Evolutionary conservation across 2,797 vertebrate species (phyloP), one percentile per base, ranked within the genome.

Genomic region (Macroramphosus scolopax): DNA sequence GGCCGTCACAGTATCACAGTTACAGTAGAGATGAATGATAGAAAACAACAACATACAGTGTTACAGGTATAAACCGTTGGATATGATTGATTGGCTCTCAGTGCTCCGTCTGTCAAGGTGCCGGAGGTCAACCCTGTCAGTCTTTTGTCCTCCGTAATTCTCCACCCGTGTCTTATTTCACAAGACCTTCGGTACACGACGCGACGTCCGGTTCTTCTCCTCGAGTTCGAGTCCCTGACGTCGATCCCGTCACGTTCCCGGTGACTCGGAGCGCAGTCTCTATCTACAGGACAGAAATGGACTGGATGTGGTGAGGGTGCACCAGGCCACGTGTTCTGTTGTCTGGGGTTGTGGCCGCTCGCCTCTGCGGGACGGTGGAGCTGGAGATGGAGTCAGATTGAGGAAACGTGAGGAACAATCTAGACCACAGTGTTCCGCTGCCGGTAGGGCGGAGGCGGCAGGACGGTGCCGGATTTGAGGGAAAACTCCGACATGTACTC

Each of bases 361-460:
- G 40, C 29, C 20, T 37, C 34, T 22, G 62, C 9, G 51, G 54
- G 74, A 73, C 66, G 43, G 66, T 66, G 52, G 53, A 75, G 68
- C 68, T 52, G 49, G 60, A 72, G 69, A 75, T 37, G 41, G 58
- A 65, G 50, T 57, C 48, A 64, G 29, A 45, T 24, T 48, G 39
- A 71, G 68, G 59, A 62, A 54, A 32, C 36, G 37, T 48, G 53
- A 41, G 63, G 70, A 68, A 57, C 41, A 12, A 67, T 44, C 89
- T 92, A 99, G 84, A 99, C 97, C 88, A 99, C 95, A 47, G 97
- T 99, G 47, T 99, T 99, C 67, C 97, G 89, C 90, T 99, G 97
- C 78, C 97, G 91, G 88, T 99, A 99, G 18, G 96, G 96, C 0
- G 96, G 96, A 1, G 95, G 96, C 1, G 97, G 96, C 82, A 98